Percentiles rank a stretch among this genome's conserved stretches.
phyloP scores from a whole-genome alignment of 2,113 vertebrate species.

The Monopterus albus region DNA sequence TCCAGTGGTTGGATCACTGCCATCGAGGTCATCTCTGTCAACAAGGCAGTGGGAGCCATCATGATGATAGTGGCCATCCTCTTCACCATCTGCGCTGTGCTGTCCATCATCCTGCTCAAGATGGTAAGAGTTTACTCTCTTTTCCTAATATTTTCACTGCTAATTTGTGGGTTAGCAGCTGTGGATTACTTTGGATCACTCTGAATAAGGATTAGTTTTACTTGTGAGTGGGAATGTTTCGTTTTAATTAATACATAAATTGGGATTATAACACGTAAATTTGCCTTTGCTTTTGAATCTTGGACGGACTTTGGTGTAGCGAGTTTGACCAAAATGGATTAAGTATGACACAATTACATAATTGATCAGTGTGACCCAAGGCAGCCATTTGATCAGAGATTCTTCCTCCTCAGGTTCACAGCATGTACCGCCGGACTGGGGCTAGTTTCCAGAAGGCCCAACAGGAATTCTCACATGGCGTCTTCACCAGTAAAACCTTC shows the following conservation, averaged over 20 bases:
- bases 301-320: too few species aligned
- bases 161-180: neutral
- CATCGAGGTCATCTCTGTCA: conserved; percentile 41
- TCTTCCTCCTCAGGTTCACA: conserved; percentile 85
- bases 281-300: too few species aligned
- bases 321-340: too few species aligned
- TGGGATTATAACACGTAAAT: too few species aligned
- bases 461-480: conserved; percentile 95
- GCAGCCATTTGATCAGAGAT: neutral
- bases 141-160: neutral
- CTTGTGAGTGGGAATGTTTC: too few species aligned
- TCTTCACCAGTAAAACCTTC: conserved; percentile 89
- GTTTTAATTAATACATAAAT: too few species aligned
- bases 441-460: conserved; percentile 97
- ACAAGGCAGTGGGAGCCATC: conserved; percentile 83
- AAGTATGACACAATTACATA: too few species aligned
- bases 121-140: conserved; percentile 83
- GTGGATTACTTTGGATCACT: too few species aligned
- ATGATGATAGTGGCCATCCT: conserved; percentile 94
- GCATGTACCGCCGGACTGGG: conserved; percentile 90
- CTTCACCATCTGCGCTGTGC: conserved; percentile 87
- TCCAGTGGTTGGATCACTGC: conserved; percentile 92
- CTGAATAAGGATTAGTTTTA: too few species aligned
- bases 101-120: conserved; percentile 90
- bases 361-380: neutral